Evolutionary conservation across 2,797 vertebrate species (phyloP).

Genomic region (Malurus leucopterus): DNA sequence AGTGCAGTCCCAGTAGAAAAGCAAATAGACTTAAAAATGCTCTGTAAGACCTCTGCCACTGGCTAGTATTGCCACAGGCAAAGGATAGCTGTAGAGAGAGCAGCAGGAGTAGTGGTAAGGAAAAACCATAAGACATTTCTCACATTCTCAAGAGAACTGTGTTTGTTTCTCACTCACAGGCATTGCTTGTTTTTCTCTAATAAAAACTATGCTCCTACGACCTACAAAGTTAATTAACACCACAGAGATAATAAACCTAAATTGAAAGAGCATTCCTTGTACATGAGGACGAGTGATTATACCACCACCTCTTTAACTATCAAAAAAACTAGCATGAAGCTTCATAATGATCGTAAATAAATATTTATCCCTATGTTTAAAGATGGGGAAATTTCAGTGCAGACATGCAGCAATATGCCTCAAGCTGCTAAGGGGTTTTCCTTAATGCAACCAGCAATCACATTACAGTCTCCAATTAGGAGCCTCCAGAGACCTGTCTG

Average conservation of each 20-base stretch:
- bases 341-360: constrained; percentile 11
- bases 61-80: not conserved
- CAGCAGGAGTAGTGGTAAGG: not conserved
- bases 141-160: not conserved
- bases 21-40: not conserved
- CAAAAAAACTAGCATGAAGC: not conserved
- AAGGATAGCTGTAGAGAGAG: not conserved
- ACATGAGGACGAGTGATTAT: not conserved
- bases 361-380: not conserved
- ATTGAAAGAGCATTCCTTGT: not conserved
- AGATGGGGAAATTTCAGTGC: not conserved
- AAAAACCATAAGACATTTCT: not conserved
- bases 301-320: not conserved
- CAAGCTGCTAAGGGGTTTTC: not conserved
- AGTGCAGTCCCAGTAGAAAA: not conserved
- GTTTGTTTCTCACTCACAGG: not conserved
- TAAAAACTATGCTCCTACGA: not conserved
- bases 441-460: not conserved
- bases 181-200: not conserved
- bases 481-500: not conserved
- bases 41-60: not conserved
- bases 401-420: not conserved
- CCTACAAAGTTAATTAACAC: constrained; percentile 28
- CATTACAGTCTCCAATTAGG: not conserved
- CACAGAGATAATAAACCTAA: constrained; percentile 3